Percentiles rank a stretch among this genome's conserved stretches.
Evolutionary conservation across 2,113 vertebrate species (phyloP).

Genomic region (Mirounga angustirostris): DNA sequence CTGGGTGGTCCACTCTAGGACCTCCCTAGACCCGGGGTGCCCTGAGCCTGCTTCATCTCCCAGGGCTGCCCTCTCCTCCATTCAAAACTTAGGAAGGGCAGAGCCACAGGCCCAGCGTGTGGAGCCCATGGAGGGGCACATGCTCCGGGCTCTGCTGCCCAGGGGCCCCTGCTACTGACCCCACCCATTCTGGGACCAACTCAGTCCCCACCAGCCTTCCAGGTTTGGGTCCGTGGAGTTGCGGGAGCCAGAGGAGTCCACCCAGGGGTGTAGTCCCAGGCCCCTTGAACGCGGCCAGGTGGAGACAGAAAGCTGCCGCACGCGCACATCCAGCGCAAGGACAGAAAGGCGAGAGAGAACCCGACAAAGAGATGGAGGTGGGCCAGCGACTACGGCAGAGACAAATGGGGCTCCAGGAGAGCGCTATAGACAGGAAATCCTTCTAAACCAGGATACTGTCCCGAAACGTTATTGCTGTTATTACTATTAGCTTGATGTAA

Average conservation of each 20-base stretch:
- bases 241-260: too few species aligned
- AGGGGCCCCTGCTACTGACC: neutral
- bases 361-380: slow-evolving; percentile 72
- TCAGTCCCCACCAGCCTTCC: neutral
- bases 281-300: neutral
- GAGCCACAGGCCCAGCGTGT: neutral
- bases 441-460: slow-evolving; percentile 47
- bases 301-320: neutral
- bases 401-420: slow-evolving; percentile 63
- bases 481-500: neutral
- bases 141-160: neutral
- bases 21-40: neutral
- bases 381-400: slow-evolving; percentile 61
- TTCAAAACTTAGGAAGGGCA: neutral
- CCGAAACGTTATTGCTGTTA: neutral
- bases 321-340: neutral
- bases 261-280: rapidly evolving
- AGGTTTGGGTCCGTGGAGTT: neutral
- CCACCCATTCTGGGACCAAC: neutral
- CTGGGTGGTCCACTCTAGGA: neutral
- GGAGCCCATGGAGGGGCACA: neutral
- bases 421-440: slow-evolving; percentile 60
- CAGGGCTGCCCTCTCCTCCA: neutral
- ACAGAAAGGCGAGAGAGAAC: neutral
- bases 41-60: neutral